A percentile compares a stretch with the other conserved stretches of the same genome.
Evolutionary conservation across 2,113 vertebrate genomes (phyloP).

Genomic region (Gobiocypris rarus): DNA sequence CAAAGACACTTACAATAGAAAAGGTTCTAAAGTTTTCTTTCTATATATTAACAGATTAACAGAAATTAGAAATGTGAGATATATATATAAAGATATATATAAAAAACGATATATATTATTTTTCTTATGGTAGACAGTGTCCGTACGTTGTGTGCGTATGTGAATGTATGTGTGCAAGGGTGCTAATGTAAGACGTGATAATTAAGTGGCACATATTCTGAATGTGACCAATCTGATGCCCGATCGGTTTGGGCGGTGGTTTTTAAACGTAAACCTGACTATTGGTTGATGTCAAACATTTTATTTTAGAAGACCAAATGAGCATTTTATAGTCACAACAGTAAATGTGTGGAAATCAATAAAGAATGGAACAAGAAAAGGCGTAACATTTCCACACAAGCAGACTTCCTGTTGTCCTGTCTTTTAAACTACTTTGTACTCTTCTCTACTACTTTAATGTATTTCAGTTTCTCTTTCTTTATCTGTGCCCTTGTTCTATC

Average conservation of each 20-base stretch:
- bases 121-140: slow-evolving; percentile 36
- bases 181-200: slow-evolving; percentile 21
- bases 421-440: neutral
- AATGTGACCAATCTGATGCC: slow-evolving; percentile 43
- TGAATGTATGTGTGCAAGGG: slow-evolving; percentile 23
- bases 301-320: slow-evolving; percentile 27
- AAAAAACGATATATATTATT: neutral
- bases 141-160: slow-evolving; percentile 34
- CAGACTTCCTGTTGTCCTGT: neutral
- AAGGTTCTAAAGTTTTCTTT: slow-evolving; percentile 15
- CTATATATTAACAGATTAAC: slow-evolving; percentile 24
- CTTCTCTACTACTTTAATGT: neutral
- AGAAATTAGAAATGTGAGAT: slow-evolving; percentile 44
- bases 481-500: neutral
- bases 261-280: slow-evolving; percentile 7
- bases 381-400: neutral
- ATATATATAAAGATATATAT: too few species aligned
- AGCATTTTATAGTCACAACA: slow-evolving; percentile 22
- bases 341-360: neutral
- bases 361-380: neutral
- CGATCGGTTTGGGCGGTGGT: neutral
- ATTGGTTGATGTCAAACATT: neutral
- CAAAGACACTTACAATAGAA: slow-evolving; percentile 20
- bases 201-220: slow-evolving; percentile 8
- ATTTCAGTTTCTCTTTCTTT: neutral